A percentile compares a stretch with the other conserved stretches of the same genome.
Evolutionary conservation across 1,140 invertebrate genomes (phyloP).

Genomic region (Brachystomella parvula): DNA sequence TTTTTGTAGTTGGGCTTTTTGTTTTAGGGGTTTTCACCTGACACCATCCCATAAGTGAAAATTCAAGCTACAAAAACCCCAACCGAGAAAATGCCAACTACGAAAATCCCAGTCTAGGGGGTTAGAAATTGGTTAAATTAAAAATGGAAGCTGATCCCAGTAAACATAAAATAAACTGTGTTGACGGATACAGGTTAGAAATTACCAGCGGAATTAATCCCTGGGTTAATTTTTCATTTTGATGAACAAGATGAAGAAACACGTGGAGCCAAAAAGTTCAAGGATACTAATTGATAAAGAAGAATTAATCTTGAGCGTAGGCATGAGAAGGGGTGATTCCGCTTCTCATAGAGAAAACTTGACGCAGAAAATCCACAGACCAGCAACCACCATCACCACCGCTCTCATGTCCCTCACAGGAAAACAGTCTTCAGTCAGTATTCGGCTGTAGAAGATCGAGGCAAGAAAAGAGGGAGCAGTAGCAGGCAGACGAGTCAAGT

Average conservation of each 20-base stretch:
- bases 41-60: too few relatives aligned
- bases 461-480: too few relatives aligned
- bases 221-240: neutral
- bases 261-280: neutral
- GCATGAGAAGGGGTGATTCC: neutral
- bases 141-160: neutral
- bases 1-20: too few relatives aligned
- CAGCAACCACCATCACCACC: too few relatives aligned
- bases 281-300: neutral
- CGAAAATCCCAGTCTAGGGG: too few relatives aligned
- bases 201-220: neutral
- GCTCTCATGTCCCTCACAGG: neutral
- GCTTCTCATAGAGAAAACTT: neutral
- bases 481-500: too few relatives aligned
- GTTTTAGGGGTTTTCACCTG: too few relatives aligned
- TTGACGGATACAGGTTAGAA: too few relatives aligned
- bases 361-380: neutral
- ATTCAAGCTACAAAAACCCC: too few relatives aligned
- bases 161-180: neutral
- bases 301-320: neutral
- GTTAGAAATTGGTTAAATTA: neutral
- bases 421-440: conserved; percentile 31
- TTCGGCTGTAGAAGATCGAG: conserved; percentile 16
- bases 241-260: neutral
- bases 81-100: too few relatives aligned